A percentile compares a stretch with the other conserved stretches of the same genome.
These are phyloP conservation scores for Diuraphis noxia DNA, from an alignment of 1,140 invertebrate species.

Conservation along the genomic window DNA sequence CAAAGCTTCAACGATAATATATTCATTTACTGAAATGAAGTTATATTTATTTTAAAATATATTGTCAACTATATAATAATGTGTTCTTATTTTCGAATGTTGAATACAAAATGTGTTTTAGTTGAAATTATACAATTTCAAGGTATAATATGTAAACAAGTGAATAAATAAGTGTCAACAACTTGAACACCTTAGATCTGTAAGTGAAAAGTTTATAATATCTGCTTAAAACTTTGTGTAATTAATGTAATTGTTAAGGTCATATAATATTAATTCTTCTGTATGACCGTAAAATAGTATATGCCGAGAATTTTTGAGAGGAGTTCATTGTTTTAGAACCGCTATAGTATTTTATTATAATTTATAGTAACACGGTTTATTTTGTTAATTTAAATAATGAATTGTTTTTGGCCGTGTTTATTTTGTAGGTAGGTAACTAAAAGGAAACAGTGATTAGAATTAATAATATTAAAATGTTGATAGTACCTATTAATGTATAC, in stretches of 20 bases:
- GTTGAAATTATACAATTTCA: background rate
- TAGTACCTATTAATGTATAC: background rate
- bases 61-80: background rate
- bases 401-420: background rate
- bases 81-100: background rate
- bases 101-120: background rate
- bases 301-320: background rate
- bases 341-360: background rate
- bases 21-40: background rate
- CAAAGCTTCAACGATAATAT: background rate
- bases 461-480: too few species aligned
- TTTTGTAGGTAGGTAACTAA: background rate
- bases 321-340: background rate
- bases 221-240: background rate
- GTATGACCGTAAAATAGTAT: background rate
- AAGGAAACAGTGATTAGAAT: background rate
- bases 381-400: background rate
- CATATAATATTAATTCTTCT: background rate
- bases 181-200: background rate
- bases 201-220: background rate
- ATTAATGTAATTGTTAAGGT: background rate
- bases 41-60: background rate
- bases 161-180: background rate
- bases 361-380: background rate
- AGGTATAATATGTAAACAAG: background rate